Base-by-base conservation (phyloP, 2,888 invertebrate species). In the Cephonodes hylas region DNA sequence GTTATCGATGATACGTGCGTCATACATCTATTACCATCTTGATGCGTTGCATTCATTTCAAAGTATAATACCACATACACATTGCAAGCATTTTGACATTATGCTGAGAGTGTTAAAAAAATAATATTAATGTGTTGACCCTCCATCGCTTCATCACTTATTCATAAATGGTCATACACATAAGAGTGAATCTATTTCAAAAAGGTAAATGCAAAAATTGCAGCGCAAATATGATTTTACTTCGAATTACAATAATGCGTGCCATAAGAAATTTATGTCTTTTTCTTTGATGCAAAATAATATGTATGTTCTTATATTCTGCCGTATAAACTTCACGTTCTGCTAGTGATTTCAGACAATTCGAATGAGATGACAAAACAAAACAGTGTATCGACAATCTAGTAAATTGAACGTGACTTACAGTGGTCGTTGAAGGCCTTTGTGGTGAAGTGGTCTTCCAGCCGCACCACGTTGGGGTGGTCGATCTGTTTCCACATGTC, bases 401-500 rank as follows among this genome's bases (percentile, higher is more conserved):
- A 1, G 27, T 7, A 15, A 18, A 3, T 38, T 4, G 27, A n/a
- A n/a, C n/a, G 8, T 13, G 8, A 94, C 96, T 94, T 88, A 98
- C 98, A 99, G 91, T 96, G 96, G 93, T 99, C 99, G 75, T 97
- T 97, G 89, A 99, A 99, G 56, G 97, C 96, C 92, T 98, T 97
- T 44, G 99, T 99, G 42, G 97, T 96, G 90, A 99, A 98, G 72
- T 97, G 96, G 85, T 99, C 98, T 79, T 97, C 95, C 63, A 99
- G 93, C 76, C 96, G 96, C 64, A 99, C 97, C 72, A 99, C 95
- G 93, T 99, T 99, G 76, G 99, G 97, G 90, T 99, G 99, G 80
- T 96, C 96, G 63, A 99, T 93, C 88, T 97, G 96, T 85, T 98
- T 98, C 99, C 99, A 99, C 93, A 96, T 94, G 75, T 99, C 99